Evolutionary conservation across 2,888 invertebrate genomes (phyloP), one percentile per base, ranked within the genome.

Genomic region (Melieria omissa): DNA sequence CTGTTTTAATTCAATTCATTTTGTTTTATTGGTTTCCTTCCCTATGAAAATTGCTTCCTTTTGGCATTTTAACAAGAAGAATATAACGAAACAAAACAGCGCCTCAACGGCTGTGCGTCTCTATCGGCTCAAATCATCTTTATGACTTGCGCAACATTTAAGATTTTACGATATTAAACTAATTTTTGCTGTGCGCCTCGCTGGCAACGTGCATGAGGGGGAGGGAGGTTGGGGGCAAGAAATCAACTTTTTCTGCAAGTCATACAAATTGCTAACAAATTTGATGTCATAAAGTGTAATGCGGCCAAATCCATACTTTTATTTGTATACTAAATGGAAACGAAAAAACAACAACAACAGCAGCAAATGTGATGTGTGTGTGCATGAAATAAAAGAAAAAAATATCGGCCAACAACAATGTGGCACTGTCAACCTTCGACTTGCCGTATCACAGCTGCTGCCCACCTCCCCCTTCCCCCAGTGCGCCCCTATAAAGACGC

Each of bases 241-340:
- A 29, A 29, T 29, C 29, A 29, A 29, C 29, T 29, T 76, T 75
- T 75, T 75, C 66, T 72, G 70, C 75, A 74, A 75, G 73, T 73
- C 77, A 75, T 63, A 77, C 74, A 80, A 82, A 83, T 81, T 81
- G 78, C 79, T 73, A 77, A 78, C 71, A 73, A 75, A 77, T 78
- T 80, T 79, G 79, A 79, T 77, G 78, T 76, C 69, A 69, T 69
- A 47, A 66, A 69, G 68, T 70, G 61, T 64, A 66, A 73, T 72
- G 70, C 69, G 68, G 46, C 67, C 46, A 70, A 77, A 75, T 76
- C 75, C 76, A 77, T 78, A 76, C 72, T 75, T 79, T 78, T 78
- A 76, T 77, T 74, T 76, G 57, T 44, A 52, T 57, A 58, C 42
- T 29, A 58, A 60, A 58, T 46, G 46, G 16, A 16, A 74, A 71